Conservation (phyloP, 1,140 invertebrate species). For the Calephelis virginiensis region DNA sequence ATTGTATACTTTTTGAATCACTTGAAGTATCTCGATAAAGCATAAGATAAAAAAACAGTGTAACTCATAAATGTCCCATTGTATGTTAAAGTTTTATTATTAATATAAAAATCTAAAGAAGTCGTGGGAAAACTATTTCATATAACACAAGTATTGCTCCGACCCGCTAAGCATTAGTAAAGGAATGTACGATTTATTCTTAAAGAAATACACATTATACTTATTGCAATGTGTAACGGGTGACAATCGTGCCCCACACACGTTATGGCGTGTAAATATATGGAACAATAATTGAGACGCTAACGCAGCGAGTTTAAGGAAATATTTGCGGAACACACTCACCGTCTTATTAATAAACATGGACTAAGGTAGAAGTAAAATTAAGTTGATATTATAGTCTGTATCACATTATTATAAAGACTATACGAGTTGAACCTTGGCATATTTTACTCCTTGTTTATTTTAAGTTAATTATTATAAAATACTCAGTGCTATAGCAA, state of each 20-base stretch:
- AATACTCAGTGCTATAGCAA: no score
- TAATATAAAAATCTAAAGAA: slow-evolving; percentile 32
- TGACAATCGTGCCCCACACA: slow-evolving; percentile 25
- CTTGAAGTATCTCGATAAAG: neutral
- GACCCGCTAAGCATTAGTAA: slow-evolving; percentile 25
- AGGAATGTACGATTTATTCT: slow-evolving; percentile 26
- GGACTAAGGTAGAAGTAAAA: no score
- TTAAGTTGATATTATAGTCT: no score
- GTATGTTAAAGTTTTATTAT: slow-evolving; percentile 12
- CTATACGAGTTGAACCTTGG: no score
- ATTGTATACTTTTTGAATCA: neutral
- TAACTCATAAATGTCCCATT: neutral
- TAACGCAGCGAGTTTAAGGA: neutral
- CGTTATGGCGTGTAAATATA: slow-evolving; percentile 17
- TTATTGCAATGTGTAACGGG: slow-evolving; percentile 31
- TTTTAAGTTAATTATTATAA: no score
- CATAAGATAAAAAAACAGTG: neutral
- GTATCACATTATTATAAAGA: no score
- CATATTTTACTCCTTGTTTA: no score
- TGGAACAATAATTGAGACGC: neutral
- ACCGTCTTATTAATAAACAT: no score
- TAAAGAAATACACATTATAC: slow-evolving; percentile 27
- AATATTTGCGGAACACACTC: neutral
- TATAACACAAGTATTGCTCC: slow-evolving; percentile 29
- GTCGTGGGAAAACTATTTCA: slow-evolving; percentile 38